Base-by-base conservation (phyloP, 1,140 invertebrate species). In the Apis dorsata region DNA sequence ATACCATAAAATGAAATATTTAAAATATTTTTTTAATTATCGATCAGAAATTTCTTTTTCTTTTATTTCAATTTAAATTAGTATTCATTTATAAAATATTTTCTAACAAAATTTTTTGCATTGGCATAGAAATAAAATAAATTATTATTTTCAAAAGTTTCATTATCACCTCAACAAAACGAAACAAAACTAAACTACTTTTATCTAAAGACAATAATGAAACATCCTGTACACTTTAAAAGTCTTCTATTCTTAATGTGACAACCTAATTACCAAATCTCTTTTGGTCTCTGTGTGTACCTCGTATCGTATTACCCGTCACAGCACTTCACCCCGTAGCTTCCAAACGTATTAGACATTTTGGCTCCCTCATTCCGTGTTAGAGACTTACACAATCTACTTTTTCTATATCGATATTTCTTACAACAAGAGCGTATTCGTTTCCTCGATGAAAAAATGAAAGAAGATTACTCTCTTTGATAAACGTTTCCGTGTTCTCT, bases 271-370 rank as follows among this genome's bases (percentile, higher is more conserved):
- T 77, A n/a, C 19, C 51, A 66, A 65, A 51, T 55, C 62, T 66
- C 62, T 68, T 55, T 62, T 3, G 62, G n/a, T 19, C 11, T 77
- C 62, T 77, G 19, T 74, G 21, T 11, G 44, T 55, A 71, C n/a
- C 69, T 24, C 69, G 69, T 13, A 15, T 71, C 49, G 51, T 28
- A 55, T 1, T 28, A 60, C 55, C 72, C 57, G 34, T 77, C 62
- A 77, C 75, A 77, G 75, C 75, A 77, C 75, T 77, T 76, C 21
- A 62, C 34, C 34, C 72, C 57, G 57, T 74, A 74, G 72, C 34
- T n/a, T 74, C 21, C 72, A 12, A n/a, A 59, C 34, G n/a, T 60
- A 65, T 34, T 76, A 65, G 62, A 76, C 19, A 53, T 53, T 65
- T 24, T 44, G 34, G 8, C 17, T 66, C 7, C 19, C 60, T 53